Conservation (phyloP, 2,113 vertebrate species). For the Rafetus swinhoei region DNA sequence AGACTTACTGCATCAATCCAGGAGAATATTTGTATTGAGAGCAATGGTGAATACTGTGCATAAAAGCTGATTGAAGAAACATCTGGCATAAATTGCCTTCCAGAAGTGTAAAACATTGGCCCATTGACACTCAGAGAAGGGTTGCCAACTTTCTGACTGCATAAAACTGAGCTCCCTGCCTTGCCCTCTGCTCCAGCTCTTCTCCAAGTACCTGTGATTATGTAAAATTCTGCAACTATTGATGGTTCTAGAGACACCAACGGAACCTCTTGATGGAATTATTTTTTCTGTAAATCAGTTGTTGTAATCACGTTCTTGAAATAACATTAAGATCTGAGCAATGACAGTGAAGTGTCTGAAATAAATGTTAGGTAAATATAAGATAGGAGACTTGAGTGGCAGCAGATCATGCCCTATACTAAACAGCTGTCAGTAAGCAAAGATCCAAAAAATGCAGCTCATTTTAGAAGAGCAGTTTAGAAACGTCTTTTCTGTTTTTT, state of each 20-base stretch:
- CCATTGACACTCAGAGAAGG: neutral
- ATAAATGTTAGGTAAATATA: neutral
- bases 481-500: neutral
- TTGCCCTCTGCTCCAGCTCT: too few species aligned
- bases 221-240: neutral
- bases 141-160: neutral
- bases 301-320: neutral
- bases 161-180: too few species aligned
- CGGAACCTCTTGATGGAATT: neutral
- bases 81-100: neutral
- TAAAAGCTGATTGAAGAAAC: neutral
- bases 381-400: neutral
- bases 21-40: neutral
- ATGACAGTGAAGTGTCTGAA: neutral
- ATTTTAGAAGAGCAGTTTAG: neutral
- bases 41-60: too few species aligned
- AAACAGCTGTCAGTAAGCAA: neutral
- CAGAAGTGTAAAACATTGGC: neutral
- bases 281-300: neutral
- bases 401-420: neutral
- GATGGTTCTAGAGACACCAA: neutral
- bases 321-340: neutral
- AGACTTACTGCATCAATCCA: neutral
- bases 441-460: neutral
- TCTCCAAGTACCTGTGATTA: too few species aligned